Evolutionary conservation across 2,888 invertebrate species (phyloP), one percentile per base, ranked within the genome.

Genomic region (Celastrina argiolus): DNA sequence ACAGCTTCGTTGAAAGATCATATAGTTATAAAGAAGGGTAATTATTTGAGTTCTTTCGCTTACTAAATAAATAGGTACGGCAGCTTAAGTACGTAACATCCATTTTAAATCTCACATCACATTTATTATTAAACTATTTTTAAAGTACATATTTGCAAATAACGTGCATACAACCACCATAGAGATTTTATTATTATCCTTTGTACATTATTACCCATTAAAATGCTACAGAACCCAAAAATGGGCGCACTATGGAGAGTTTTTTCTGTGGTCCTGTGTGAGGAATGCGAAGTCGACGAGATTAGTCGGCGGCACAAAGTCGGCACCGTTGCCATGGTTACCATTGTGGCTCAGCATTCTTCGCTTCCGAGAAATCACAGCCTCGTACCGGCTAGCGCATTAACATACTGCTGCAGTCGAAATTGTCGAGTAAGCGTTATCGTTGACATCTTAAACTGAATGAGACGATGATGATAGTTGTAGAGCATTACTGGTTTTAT

Each of bases 271-370:
- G 74, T 72, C 77, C 79, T 84, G 77, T 88, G 88, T 89, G 88
- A 88, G 88, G 88, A 88, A 89, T 89, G 87, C 80, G 75, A 75
- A 78, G 84, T 83, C 77, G 72, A 64, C 79, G 81, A 85, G 88
- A 88, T 89, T 88, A 88, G 74, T 74, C 74, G 74, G 71, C 69
- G 71, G 65, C 73, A 71, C 74, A 75, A 70, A 72, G 74, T 67
- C 58, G 56, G 66, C 34, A 36, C 68, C 68, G 51, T 66, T 64
- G 66, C 56, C 56, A 56, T 68, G 65, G 72, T 73, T 71, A 69
- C 73, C 66, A 69, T 70, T 71, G 72, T 69, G 58, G 63, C 66
- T 70, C 73, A 69, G 65, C 59, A 69, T 68, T 68, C 64, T 63
- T 68, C 34, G 45, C 61, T 66, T 66, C 61, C 61, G 18, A 31